phyloP scores from a whole-genome alignment of 2,888 invertebrate species.

The Lysandra coridon region DNA sequence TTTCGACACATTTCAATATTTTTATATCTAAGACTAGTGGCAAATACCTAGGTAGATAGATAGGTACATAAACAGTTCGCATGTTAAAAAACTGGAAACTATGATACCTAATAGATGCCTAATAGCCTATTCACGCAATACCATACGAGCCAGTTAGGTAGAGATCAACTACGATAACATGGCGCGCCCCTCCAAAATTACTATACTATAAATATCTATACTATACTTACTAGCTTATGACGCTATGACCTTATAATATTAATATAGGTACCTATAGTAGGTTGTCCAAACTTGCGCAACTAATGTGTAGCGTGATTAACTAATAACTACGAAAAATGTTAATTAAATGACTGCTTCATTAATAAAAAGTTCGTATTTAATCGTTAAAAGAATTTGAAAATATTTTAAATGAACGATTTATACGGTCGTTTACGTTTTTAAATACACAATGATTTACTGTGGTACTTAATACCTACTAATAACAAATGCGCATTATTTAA shows the following conservation, averaged over 20 bases:
- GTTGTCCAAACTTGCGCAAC: background rate
- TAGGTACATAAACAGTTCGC: background rate
- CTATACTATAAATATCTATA: no score
- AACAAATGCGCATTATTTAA: background rate
- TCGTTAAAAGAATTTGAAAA: background rate
- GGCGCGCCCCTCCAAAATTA: no score
- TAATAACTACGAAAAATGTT: conserved; percentile 10
- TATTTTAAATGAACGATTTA: background rate
- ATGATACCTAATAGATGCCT: background rate
- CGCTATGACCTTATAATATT: background rate
- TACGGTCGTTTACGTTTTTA: background rate
- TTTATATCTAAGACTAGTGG: no score
- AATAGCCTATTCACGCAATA: background rate
- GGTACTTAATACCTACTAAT: background rate
- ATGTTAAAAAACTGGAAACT: background rate
- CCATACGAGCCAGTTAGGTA: background rate
- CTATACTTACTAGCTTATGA: background rate
- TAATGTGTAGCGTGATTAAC: background rate
- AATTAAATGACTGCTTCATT: background rate
- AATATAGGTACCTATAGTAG: background rate
- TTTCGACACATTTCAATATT: no score
- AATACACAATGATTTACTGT: background rate
- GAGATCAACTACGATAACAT: no score
- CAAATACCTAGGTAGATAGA: background rate
- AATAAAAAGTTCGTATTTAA: background rate